Evolutionary conservation across 2,888 invertebrate genomes (phyloP), one percentile per base, ranked within the genome.

Genomic region (Drosophila aldrichi): DNA sequence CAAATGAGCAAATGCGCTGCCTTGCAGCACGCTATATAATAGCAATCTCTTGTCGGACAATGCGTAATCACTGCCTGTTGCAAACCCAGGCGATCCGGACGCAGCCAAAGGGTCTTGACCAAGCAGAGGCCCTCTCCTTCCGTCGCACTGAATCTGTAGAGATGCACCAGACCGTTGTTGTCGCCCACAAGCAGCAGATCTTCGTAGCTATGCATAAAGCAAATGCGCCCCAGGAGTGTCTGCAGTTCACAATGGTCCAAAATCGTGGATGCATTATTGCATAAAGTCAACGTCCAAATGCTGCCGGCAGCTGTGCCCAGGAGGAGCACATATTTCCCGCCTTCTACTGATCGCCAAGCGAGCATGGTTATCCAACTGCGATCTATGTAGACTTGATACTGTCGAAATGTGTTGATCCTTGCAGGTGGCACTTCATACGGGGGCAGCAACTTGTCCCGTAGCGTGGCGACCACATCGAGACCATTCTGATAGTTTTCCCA

Each of bases 261-360:
- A 34, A 87, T 43, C 3, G 67, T 65, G 2, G 58, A 7, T 0
- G 65, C 68, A 34, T 74, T 64, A 0, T 58, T 29, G 10, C 52
- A 67, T 5, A 85, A 44, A 0, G 29, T 70, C 5, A 91, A 75
- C 1, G 75, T 72, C 48, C 92, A 57, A 8, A 92, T 40, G 68
- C 87, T 84, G 14, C 92, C 92, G 3, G 77, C 77, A n/a, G 91
- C 92, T 9, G 90, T 91, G n/a, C 90, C 90, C 12, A 86, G 58
- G 4, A 89, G 25, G 7, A 87, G 69, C 20, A 4, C 8, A 25
- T 58, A 63, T 6, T 29, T 76, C 22, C 7, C 22, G 4, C 5
- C 51, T 0, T 63, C 22, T 0, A 36, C 57, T 43, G 57, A 6
- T 25, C 70, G 62, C 91, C 91, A 92, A 0, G 77, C 80, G 36